Conservation (phyloP, 2,113 vertebrate genomes). For the Rhombomys opimus region DNA sequence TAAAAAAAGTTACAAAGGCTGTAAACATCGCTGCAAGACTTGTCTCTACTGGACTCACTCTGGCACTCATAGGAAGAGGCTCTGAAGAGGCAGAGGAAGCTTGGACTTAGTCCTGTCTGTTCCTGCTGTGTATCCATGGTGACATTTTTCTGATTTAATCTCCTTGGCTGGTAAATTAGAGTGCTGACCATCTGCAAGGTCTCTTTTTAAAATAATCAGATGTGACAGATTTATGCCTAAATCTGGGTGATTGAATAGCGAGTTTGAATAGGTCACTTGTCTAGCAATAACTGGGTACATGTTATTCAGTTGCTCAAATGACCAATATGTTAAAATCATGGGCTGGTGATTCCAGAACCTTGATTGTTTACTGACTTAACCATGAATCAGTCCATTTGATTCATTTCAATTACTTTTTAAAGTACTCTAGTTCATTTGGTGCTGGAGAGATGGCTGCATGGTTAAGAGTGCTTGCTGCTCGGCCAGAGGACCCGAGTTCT, state of each 20-base stretch:
- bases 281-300: background rate
- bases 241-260: background rate
- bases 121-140: background rate
- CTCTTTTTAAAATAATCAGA: constrained; percentile 17
- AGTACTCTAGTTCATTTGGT: background rate
- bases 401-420: background rate
- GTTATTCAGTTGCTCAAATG: constrained; percentile 39
- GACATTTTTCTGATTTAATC: constrained; percentile 6
- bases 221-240: background rate
- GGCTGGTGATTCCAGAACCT: background rate
- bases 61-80: background rate
- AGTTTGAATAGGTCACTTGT: constrained; percentile 16
- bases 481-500: background rate
- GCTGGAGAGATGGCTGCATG: background rate
- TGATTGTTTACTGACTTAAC: constrained; percentile 13
- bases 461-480: background rate
- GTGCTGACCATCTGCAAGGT: background rate
- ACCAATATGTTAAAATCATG: background rate
- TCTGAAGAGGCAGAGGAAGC: background rate
- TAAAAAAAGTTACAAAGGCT: background rate
- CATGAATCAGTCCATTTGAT: background rate
- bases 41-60: background rate
- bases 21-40: background rate
- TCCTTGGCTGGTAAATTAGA: background rate
- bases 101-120: background rate